A percentile compares a stretch with the other conserved stretches of the same genome.
Evolutionary conservation across 2,113 vertebrate genomes (phyloP).

Genomic region (Grammomys surdaster): DNA sequence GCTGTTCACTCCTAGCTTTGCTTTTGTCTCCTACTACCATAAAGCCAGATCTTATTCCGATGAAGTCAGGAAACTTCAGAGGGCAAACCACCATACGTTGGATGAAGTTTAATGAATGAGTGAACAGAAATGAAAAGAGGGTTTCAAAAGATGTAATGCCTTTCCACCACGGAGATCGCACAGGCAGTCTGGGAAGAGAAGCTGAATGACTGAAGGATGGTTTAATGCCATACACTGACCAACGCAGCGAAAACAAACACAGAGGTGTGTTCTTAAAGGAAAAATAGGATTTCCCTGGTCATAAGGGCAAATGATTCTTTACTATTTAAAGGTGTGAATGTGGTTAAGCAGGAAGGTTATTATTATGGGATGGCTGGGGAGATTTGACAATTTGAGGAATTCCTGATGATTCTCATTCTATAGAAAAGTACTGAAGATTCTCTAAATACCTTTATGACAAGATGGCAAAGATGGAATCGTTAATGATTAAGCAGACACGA

Average conservation of each 20-base stretch:
- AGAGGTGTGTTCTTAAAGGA: background rate
- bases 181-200: background rate
- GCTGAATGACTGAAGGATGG: background rate
- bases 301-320: background rate
- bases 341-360: background rate
- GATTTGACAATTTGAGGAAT: background rate
- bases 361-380: background rate
- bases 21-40: conserved; percentile 7
- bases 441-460: background rate
- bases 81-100: background rate
- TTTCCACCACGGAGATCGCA: background rate
- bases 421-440: background rate
- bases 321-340: background rate
- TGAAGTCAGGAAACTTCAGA: conserved; percentile 20
- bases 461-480: background rate
- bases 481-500: background rate
- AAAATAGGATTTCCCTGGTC: background rate
- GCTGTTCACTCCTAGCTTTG: background rate
- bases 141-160: background rate
- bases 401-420: background rate
- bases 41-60: background rate
- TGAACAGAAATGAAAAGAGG: background rate
- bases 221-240: background rate
- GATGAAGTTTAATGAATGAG: conserved; percentile 34
- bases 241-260: background rate